Base-by-base conservation (phyloP, 2,113 vertebrate genomes). In the Eurystomus gularis region DNA sequence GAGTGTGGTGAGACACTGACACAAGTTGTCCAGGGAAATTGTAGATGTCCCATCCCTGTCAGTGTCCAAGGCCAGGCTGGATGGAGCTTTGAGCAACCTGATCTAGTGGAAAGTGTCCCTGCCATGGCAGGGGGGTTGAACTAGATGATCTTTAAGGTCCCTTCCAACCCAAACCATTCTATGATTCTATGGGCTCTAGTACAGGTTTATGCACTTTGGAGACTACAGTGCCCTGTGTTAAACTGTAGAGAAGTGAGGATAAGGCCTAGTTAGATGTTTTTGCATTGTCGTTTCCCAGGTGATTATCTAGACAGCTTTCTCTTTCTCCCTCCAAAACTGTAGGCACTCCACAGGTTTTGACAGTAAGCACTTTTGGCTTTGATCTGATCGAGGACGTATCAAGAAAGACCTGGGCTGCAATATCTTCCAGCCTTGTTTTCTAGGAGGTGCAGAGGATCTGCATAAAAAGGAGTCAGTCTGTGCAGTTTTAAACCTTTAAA, bases 201-300 rank as follows among this genome's bases (percentile, higher is more conserved):
- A 57, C 4, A 79, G 24, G 24, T 52, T 52, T 20, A 44, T 40
- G 52, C 28, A 18, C 19, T 57, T 71, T 2, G 7, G 37, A 76
- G 33, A 61, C 16, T 35, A 3, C 4, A 17, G 6, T 65, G n/a
- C n/a, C 24, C 15, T 44, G 9, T 0, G 0, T 48, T 37, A 75
- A 48, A 35, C 11, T 57, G 23, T 62, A 21, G 42, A 57, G 35
- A 66, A 58, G 13, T 7, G 42, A 48, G 5, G 2, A 4, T 35
- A 55, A 37, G 29, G 29, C 37, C 0, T 1, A 48, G 29, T 35
- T 72, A 9, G 14, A 72, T 8, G 5, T 21, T 78, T 90, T 75
- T 64, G 26, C 10, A 0, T 69, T 86, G 14, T 39, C 10, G 24
- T 91, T 94, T 87, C 55, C 78, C 24, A 3, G 40, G 24, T 75